phyloP scores from a whole-genome alignment of 2,113 vertebrate genomes.

The Malurus elegans region DNA sequence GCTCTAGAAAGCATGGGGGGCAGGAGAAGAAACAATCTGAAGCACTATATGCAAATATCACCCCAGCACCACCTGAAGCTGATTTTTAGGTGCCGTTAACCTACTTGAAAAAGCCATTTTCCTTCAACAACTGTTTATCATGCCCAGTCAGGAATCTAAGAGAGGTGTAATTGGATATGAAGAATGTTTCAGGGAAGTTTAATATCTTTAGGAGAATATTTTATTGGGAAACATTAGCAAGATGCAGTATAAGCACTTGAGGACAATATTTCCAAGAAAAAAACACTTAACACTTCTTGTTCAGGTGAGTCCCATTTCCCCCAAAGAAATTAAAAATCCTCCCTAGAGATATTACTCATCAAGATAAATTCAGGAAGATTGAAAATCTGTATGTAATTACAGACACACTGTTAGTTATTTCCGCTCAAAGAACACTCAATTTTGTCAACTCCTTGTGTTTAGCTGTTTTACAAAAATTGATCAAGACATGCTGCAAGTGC shows the following conservation, averaged over 20 bases:
- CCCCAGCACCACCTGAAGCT: not conserved
- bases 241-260: not conserved
- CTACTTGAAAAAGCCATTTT: not conserved
- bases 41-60: not conserved
- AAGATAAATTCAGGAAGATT: not conserved
- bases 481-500: not conserved
- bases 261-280: not conserved
- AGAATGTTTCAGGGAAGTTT: not conserved
- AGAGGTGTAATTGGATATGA: not conserved
- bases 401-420: not conserved
- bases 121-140: not conserved
- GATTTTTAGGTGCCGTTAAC: not conserved
- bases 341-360: not conserved
- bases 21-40: not conserved
- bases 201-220: not conserved
- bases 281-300: not conserved
- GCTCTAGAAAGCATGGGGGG: not conserved
- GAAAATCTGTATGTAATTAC: not conserved
- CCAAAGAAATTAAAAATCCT: not conserved
- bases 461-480: not conserved
- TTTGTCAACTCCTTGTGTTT: not conserved
- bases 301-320: not conserved
- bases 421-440: not conserved
- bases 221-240: not conserved
- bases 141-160: not conserved